Evolutionary conservation across 2,113 vertebrate species (phyloP).

Genomic region (Brienomyrus brachyistius): DNA sequence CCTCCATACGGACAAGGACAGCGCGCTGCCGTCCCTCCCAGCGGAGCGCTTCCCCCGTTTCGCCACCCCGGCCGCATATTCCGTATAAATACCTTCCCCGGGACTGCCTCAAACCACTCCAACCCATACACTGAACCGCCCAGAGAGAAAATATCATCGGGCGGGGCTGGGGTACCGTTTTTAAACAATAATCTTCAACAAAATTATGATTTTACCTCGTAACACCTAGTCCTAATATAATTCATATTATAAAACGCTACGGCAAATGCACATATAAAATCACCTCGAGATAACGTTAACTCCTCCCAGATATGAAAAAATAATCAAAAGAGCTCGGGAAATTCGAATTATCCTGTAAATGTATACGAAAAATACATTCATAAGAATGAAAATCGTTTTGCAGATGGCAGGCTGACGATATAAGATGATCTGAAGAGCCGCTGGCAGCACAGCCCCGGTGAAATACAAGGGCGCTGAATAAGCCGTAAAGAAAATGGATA

Average conservation of each 20-base stretch:
- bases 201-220: not conserved
- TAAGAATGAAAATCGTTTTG: not conserved
- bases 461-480: not conserved
- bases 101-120: slow-evolving; percentile 30
- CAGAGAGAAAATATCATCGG: not conserved
- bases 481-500: not conserved
- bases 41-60: not conserved
- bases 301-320: not conserved
- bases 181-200: not conserved
- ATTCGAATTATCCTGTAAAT: not conserved
- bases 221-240: not conserved
- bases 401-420: not conserved
- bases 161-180: not conserved
- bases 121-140: not conserved
- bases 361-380: not conserved
- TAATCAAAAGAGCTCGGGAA: not conserved
- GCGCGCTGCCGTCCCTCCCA: not conserved
- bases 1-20: slow-evolving; percentile 1
- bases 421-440: not conserved
- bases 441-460: not conserved
- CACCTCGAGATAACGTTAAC: not conserved
- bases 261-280: not conserved
- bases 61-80: slow-evolving; percentile 18
- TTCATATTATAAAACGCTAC: not conserved
- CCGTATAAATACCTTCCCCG: slow-evolving; percentile 29